Conservation (phyloP, 2,888 invertebrate genomes). For the Agapostemon virescens region DNA sequence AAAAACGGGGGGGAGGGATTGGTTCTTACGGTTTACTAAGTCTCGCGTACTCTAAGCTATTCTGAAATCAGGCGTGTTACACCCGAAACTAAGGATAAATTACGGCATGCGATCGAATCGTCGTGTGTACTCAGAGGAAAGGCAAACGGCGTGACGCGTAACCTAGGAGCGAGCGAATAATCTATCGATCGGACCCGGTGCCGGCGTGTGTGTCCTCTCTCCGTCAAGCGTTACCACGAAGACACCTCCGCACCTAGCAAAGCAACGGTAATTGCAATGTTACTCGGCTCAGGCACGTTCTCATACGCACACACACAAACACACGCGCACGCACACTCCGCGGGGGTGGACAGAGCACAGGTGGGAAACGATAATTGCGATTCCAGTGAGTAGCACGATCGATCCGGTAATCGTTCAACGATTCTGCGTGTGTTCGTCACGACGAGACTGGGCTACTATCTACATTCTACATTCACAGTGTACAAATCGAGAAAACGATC, state of each 20-base stretch:
- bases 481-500: conserved; percentile 35
- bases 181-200: conserved; percentile 37
- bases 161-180: conserved; percentile 38
- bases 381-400: conserved; percentile 54
- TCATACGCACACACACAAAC: not conserved
- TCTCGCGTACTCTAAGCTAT: conserved; percentile 61
- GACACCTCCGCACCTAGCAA: conserved; percentile 30
- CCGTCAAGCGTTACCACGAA: conserved; percentile 39
- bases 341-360: not conserved
- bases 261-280: conserved; percentile 40
- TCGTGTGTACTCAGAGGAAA: conserved; percentile 67
- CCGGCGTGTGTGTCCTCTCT: conserved; percentile 35
- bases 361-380: conserved; percentile 34
- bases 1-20: conserved; percentile 19
- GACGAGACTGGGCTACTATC: conserved; percentile 46
- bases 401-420: conserved; percentile 25
- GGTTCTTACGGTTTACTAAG: conserved; percentile 52
- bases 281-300: conserved; percentile 42
- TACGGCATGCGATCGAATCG: conserved; percentile 65
- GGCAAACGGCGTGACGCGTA: conserved; percentile 46
- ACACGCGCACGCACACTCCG: not conserved
- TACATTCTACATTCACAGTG: conserved; percentile 58
- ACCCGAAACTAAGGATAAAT: conserved; percentile 63
- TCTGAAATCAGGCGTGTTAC: conserved; percentile 64
- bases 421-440: conserved; percentile 22